Base-by-base conservation (phyloP, 1,140 invertebrate species). In the Micrasema minimum region DNA sequence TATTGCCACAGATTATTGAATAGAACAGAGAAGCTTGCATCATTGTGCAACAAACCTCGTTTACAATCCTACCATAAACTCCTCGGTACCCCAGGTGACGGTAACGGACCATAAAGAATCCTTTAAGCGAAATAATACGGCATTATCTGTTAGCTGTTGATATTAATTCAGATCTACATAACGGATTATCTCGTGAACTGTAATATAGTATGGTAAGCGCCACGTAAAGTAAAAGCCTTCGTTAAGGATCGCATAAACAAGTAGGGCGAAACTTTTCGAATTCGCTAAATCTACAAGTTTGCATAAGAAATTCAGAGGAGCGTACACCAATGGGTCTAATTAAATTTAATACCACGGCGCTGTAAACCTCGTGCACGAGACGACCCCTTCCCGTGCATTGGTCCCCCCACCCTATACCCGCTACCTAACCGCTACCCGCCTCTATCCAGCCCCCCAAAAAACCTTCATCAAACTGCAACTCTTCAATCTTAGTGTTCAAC, bases 311-410 rank as follows among this genome's bases (percentile, higher is more conserved):
- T 26, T 45, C 66, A 59, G 51, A 69, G 55, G 26, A 69, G 68
- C 59, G 59, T 41, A 61, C 69, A 65, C 61, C 61, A 51, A 61
- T 65, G 69, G 57, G 51, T 71, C 43, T 64, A 71, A 71, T 71
- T 71, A 71, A 71, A 71, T 71, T 71, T 50, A 65, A 71, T 71
- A 38, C 38, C 41, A 9, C 38, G 66, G 5, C 35, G 66, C 51
- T 38, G 31, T 35, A n/a, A n/a, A 53, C 11, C 9, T 35, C 22
- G 50, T 23, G 22, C 22, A 20, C 5, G 22, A 26, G 9, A 12
- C 22, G 12, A 11, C 22, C 22, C 22, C 20, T 11, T 12, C 2
- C 41, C 41, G 3, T 2, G 4, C 41, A 43, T 11, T 43, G 41
- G n/a, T n/a, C n/a, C n/a, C 41, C 2, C 4, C 41, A 43, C 11